These are phyloP conservation scores for Hippocampus guttulatus DNA, from an alignment of 2,113 vertebrate species.

Conservation along the genomic window DNA sequence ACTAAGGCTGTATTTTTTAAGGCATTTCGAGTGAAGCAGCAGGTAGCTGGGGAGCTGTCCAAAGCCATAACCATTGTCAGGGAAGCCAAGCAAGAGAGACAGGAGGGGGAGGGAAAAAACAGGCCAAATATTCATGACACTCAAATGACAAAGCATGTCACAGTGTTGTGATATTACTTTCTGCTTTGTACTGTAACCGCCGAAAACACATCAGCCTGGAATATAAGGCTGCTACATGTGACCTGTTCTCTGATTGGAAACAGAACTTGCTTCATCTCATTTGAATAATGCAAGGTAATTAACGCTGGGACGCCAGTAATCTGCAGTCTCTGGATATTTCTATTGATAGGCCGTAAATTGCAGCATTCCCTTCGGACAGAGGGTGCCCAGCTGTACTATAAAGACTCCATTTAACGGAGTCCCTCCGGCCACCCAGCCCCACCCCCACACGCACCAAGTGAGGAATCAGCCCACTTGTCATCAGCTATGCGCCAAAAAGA, in stretches of 20 bases:
- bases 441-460: constrained; percentile 13
- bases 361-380: constrained; percentile 38
- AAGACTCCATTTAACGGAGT: constrained; percentile 21
- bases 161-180: constrained; percentile 6
- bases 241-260: constrained; percentile 7
- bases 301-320: neutral
- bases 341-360: constrained; percentile 18
- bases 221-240: neutral
- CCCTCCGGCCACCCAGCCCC: neutral
- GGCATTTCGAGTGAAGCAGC: constrained; percentile 57
- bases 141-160: constrained; percentile 8
- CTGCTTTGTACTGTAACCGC: constrained; percentile 20
- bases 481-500: constrained; percentile 26
- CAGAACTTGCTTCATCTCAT: constrained; percentile 2
- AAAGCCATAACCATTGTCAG: constrained; percentile 54
- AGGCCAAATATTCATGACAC: constrained; percentile 28
- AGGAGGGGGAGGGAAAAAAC: constrained; percentile 22
- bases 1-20: constrained; percentile 20
- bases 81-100: constrained; percentile 63
- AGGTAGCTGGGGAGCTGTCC: constrained; percentile 64
- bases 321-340: constrained; percentile 3
- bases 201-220: neutral
- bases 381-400: constrained; percentile 35
- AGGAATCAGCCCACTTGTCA: constrained; percentile 43
- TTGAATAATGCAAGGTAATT: constrained; percentile 10